Evolutionary conservation across 2,797 vertebrate genomes (phyloP).

Genomic region (Sebastes miniatus): DNA sequence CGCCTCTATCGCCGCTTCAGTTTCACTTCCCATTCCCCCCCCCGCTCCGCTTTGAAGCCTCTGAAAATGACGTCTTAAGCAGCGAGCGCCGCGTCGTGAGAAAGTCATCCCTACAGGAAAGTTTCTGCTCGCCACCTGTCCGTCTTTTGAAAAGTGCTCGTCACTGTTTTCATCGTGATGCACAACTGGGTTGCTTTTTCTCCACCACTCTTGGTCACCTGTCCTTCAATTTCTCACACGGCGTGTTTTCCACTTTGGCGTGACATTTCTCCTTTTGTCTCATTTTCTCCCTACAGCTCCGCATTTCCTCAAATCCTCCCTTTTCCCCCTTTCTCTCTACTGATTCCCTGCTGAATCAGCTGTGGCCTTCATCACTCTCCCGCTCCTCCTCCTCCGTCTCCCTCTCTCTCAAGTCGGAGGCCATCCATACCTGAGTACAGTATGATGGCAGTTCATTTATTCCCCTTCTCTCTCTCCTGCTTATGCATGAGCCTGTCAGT

Average conservation of each 20-base stretch:
- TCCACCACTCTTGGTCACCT: not conserved
- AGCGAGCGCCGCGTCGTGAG: conserved; percentile 33
- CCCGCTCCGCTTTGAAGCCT: conserved; percentile 54
- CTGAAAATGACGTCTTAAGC: conserved; percentile 42
- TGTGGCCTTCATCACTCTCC: conserved; percentile 34
- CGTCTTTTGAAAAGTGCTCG: conserved; percentile 14
- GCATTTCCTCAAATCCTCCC: not conserved
- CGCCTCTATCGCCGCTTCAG: conserved; percentile 29
- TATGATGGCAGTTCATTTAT: conserved; percentile 42
- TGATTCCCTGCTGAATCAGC: conserved; percentile 45
- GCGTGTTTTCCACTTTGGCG: not conserved
- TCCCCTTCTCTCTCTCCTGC: conserved; percentile 19
- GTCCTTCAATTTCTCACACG: conserved; percentile 14
- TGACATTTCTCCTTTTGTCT: conserved; percentile 13
- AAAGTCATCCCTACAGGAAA: conserved; percentile 49
- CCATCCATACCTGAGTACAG: conserved; percentile 37
- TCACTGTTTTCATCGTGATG: conserved; percentile 2
- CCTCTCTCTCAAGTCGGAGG: conserved; percentile 28
- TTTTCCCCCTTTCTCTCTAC: not conserved
- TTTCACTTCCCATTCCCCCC: conserved; percentile 9
- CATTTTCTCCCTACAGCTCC: not conserved
- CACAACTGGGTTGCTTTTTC: not conserved
- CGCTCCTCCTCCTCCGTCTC: conserved; percentile 13
- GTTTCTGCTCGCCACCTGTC: conserved; percentile 35
- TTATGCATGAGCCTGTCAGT: conserved; percentile 56